phyloP scores from a whole-genome alignment of 2,113 vertebrate genomes.

The Poicephalus gulielmi region DNA sequence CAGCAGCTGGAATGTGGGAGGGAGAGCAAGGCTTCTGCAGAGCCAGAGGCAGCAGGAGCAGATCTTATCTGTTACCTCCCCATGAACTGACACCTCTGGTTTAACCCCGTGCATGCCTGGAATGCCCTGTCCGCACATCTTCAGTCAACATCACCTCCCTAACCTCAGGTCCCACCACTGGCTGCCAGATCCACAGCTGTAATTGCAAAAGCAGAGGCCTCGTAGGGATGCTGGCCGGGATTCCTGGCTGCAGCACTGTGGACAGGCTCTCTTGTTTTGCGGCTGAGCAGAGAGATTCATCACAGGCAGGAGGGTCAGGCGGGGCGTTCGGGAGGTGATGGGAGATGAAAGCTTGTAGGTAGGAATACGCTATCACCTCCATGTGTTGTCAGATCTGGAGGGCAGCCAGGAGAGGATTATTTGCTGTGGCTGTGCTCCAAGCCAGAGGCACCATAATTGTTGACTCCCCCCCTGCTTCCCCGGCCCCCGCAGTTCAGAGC shows the following conservation, averaged over 20 bases:
- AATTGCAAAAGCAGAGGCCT: conserved; percentile 28
- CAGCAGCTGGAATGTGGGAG: conserved; percentile 72
- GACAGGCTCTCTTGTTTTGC: background rate
- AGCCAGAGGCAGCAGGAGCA: conserved; percentile 23
- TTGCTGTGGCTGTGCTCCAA: conserved; percentile 35
- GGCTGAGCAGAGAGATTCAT: background rate
- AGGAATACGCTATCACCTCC: background rate
- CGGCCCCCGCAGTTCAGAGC: conserved; percentile 16
- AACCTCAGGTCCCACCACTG: conserved; percentile 5
- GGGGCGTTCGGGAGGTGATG: background rate
- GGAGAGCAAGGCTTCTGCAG: conserved; percentile 20
- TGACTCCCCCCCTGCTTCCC: conserved; percentile 13
- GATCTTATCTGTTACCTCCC: conserved; percentile 63
- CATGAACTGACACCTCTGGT: conserved; percentile 55
- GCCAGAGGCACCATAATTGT: conserved; percentile 40
- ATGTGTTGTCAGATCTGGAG: conserved; percentile 35
- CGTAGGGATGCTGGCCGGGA: background rate
- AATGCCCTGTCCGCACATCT: conserved; percentile 56
- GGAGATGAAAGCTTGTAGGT: background rate
- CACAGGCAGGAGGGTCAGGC: background rate
- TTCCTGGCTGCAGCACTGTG: background rate
- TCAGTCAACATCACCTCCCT: conserved; percentile 58
- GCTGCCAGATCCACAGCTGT: conserved; percentile 46
- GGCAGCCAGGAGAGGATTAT: conserved; percentile 12
- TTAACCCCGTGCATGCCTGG: conserved; percentile 62